Base-by-base conservation (phyloP, 1,140 invertebrate species). In the Gonioctena quinquepunctata region DNA sequence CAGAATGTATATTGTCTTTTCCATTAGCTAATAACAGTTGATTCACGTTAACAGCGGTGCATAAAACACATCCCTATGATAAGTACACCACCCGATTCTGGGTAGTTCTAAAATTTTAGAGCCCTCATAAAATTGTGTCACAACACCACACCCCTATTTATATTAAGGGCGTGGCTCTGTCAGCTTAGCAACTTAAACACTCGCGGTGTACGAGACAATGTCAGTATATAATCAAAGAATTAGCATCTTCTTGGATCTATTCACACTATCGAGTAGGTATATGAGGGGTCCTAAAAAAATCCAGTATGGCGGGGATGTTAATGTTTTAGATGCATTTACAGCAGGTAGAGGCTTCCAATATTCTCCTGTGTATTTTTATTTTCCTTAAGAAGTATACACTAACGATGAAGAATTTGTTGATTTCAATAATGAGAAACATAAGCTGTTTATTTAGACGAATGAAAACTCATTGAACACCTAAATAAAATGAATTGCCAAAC, bases 301-400 rank as follows among this genome's bases (percentile, higher is more conserved):
- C 11, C 4, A 54, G 1, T 3, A 54, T 54, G 52, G 52, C 18
- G 52, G 52, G 2, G 52, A 23, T 16, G 52, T 4, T 42, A 54
- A 50, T n/a, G 49, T 50, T 25, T 69, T 68, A 57, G 54, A 69
- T 71, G 71, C 68, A 75, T 77, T 77, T 77, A 76, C 77, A 76
- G 72, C 33, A 42, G 33, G 33, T 42, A 42, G 33, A 42, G 16
- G 33, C 3, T 42, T 42, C n/a, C n/a, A n/a, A n/a, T n/a, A n/a
- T n/a, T n/a, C n/a, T n/a, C n/a, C n/a, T n/a, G n/a, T n/a, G n/a
- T n/a, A n/a, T n/a, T n/a, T n/a, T n/a, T n/a, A n/a, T n/a, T n/a
- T n/a, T n/a, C n/a, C n/a, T n/a, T n/a, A n/a, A n/a, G n/a, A n/a
- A n/a, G n/a, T n/a, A n/a, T n/a, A n/a, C n/a, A n/a, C n/a, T n/a